These are phyloP conservation scores for Apaloderma vittatum DNA, from an alignment of 2,113 vertebrate genomes.

Conservation along the genomic window DNA sequence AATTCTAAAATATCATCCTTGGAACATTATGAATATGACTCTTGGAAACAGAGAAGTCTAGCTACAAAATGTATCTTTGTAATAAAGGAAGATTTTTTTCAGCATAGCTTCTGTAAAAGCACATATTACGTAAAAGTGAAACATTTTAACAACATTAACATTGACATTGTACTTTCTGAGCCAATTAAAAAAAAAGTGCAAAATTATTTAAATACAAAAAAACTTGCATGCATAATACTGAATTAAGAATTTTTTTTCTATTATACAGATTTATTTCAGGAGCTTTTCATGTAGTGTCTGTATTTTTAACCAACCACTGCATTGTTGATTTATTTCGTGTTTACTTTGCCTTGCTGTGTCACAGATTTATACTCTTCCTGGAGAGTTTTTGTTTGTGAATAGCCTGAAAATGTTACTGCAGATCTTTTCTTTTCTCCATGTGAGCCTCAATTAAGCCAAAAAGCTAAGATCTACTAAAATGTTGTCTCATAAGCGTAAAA, in stretches of 20 bases:
- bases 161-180: not conserved
- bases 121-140: not conserved
- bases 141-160: not conserved
- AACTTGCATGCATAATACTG: not conserved
- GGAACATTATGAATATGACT: not conserved
- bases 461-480: constrained; percentile 18
- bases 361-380: not conserved
- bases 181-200: not conserved
- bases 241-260: not conserved
- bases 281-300: not conserved
- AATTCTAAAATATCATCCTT: not conserved
- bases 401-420: not conserved
- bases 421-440: not conserved
- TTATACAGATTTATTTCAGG: not conserved
- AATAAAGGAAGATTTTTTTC: not conserved
- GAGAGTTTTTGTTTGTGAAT: not conserved
- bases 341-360: not conserved
- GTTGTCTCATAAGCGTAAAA: constrained; percentile 52
- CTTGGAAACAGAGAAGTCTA: not conserved
- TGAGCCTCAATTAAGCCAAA: not conserved
- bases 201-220: not conserved
- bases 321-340: not conserved
- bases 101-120: not conserved
- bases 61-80: not conserved
- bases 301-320: not conserved